These are phyloP conservation scores for Drosophila ficusphila DNA, from an alignment of 1,140 invertebrate genomes.

Conservation along the genomic window DNA sequence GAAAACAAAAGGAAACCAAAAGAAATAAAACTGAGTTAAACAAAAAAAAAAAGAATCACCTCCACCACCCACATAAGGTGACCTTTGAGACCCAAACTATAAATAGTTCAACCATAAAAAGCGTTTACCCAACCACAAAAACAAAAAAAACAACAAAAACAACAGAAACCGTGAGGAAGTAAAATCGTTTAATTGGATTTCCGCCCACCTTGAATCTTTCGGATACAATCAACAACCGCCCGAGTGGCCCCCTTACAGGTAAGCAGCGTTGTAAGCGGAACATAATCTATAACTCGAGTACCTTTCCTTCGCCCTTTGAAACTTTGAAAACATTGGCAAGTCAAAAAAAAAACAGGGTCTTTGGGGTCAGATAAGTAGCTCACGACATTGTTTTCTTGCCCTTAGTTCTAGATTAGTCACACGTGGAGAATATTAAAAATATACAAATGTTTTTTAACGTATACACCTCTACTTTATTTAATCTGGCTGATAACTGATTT, in stretches of 20 bases:
- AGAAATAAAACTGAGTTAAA: constrained; percentile 33
- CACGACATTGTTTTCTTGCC: too few relatives aligned
- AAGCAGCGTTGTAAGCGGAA: constrained; percentile 10
- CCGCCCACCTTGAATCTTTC: constrained; percentile 35
- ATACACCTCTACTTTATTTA: too few relatives aligned
- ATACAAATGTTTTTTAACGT: too few relatives aligned
- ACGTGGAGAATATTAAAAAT: too few relatives aligned
- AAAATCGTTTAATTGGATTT: constrained; percentile 72
- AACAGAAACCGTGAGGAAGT: constrained; percentile 13
- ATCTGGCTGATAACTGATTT: too few relatives aligned
- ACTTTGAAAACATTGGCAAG: constrained; percentile 1
- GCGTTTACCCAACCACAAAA: constrained; percentile 13
- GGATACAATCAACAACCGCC: constrained; percentile 43
- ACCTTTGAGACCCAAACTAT: constrained; percentile 55
- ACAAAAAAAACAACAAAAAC: constrained; percentile 15
- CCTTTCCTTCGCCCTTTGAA: background rate
- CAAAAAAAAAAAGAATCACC: constrained; percentile 7
- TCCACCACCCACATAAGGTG: constrained; percentile 19
- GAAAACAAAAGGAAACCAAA: constrained; percentile 53
- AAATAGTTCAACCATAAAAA: constrained; percentile 43
- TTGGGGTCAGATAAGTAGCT: constrained; percentile 4
- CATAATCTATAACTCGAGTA: constrained; percentile 1
- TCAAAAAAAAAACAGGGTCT: background rate
- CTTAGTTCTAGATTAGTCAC: too few relatives aligned
- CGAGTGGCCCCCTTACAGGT: constrained; percentile 49